A percentile compares a stretch with the other conserved stretches of the same genome.
Evolutionary conservation across 2,888 invertebrate genomes (phyloP).

Genomic region (Archips crataeganus): DNA sequence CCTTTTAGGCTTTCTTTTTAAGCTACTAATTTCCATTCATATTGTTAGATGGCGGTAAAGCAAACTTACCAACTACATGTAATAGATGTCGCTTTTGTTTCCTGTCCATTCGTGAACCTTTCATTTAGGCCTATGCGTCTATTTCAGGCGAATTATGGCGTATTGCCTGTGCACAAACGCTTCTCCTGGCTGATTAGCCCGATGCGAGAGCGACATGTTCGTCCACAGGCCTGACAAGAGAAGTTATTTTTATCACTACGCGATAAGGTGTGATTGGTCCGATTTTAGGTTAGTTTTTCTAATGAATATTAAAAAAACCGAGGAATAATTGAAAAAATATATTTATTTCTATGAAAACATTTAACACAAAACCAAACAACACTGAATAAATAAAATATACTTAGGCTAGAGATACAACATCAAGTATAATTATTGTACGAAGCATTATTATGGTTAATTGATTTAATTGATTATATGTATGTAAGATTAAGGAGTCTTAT

Average conservation of each 20-base stretch:
- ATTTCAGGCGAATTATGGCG: no score
- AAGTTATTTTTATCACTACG: no score
- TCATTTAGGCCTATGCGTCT: no score
- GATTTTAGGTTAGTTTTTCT: no score
- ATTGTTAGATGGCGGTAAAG: constrained; percentile 16
- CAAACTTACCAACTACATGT: neutral
- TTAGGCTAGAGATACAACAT: constrained; percentile 10
- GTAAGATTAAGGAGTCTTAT: neutral
- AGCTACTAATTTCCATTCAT: neutral
- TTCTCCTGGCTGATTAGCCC: no score
- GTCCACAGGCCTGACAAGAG: no score
- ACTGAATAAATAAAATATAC: constrained; percentile 23
- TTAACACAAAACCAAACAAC: neutral
- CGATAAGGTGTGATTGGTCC: no score
- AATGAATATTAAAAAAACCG: neutral
- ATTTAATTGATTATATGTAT: neutral
- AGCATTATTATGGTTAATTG: constrained; percentile 1
- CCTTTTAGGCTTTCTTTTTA: neutral
- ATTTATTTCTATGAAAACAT: constrained; percentile 22
- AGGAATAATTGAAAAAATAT: constrained; percentile 2
- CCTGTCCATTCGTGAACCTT: neutral
- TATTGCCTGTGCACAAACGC: no score
- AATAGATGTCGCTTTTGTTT: neutral
- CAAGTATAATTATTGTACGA: constrained; percentile 6
- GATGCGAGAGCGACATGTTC: no score